Base-by-base conservation (phyloP, 1,140 invertebrate species). In the Limonius californicus region DNA sequence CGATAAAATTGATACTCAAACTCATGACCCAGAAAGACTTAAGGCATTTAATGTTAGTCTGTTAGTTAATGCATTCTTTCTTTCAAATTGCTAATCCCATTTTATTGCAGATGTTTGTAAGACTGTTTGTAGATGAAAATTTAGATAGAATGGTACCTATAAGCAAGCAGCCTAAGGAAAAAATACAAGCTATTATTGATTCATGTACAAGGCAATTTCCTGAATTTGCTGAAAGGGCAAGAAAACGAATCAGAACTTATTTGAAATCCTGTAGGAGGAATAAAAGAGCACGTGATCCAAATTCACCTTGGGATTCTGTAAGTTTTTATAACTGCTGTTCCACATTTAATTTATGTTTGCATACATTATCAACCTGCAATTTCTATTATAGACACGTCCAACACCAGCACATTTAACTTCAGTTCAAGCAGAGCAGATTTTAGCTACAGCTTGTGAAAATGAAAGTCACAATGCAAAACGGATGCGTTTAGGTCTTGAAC, bases 111-210 rank as follows among this genome's bases (percentile, higher is more conserved):
- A 97, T 98, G 95, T 97, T 98, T 79, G 94, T 97, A 30, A 87
- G 95, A 23, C 82, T 97, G 56, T 98, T 98, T 78, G 95, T 97
- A 42, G 95, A 98, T 77, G 95, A 98, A 81, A 97, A 97, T 77
- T 80, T 97, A 67, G 95, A 98, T 74, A 85, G 95, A 72, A 95
- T 95, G 80, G 93, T 97, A 62, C 95, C 95, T 54, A 98, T 97
- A 72, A 97, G 94, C 21, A 96, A 97, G 76, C 95, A 98, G 78
- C 95, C 95, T 2, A 97, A 97, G 77, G 95, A 97, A 76, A 98
- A 97, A 82, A 95, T 98, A 65, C 94, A 97, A 76, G 95, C 95
- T 8, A 98, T 98, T 73, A 94, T 98, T 68, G 95, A 98, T 74
- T 96, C 94, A 3, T 98, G 95, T 79, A 92, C 93, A 60, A 83